Evolutionary conservation across 2,797 vertebrate species (phyloP), one percentile per base, ranked within the genome.

Genomic region (Gobionotothen gibberifrons): DNA sequence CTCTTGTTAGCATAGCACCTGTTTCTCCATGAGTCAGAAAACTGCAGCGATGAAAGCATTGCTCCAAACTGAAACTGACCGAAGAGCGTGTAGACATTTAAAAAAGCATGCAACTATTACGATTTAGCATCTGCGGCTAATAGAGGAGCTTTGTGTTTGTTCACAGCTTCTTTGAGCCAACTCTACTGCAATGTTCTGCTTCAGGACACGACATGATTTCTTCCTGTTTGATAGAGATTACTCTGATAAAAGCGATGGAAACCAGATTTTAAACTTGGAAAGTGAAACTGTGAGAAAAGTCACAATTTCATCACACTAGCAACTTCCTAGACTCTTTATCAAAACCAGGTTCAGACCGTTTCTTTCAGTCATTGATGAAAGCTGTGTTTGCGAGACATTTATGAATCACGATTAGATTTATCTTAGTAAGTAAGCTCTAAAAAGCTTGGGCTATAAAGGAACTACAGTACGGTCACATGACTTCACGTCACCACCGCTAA

Each of bases 1-100:
- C 15, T 5, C 75, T 70, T 57, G 56, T 84, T 74, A 66, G 76
- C 13, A 3, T 56, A 71, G 68, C 85, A 87, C 74, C 85, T 85
- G 87, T 64, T 36, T 76, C 21, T 3, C 42, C 15, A 26, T 84
- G 86, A 82, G 60, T 85, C 74, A 89, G 59, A 52, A 42, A 69
- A 61, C 48, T 21, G 74, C 62, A 62, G 66, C 55, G 10, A 87
- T 84, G 57, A 87, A 76, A 76, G 53, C 56, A 71, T 65, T 78
- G 40, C 72, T 77, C 12, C 36, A n/a, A 19, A 40, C 32, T 11
- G 26, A 4, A 19, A 26, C 43, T 9, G 59, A 65, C n/a, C 0
- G 54, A 13, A 59, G 57, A 70, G 52, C 46, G 7, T 3, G 0
- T 15, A n/a, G 26, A 14, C 47, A 2, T 57, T 74, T 26, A 51